Conservation (phyloP, 2,888 invertebrate species). For the Plemyria rubiginata region DNA sequence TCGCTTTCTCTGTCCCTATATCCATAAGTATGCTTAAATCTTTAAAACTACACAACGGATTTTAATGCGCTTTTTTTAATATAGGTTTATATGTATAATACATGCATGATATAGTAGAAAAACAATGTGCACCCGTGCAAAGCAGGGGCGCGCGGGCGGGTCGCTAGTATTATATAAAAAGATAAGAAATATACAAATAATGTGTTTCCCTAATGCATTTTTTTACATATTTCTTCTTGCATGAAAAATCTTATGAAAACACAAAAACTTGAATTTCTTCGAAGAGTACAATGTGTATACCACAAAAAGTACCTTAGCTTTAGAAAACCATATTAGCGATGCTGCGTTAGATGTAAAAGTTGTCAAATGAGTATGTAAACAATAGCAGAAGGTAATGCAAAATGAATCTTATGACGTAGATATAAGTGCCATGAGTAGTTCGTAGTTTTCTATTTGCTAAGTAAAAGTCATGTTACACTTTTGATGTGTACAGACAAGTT, state of each 20-base stretch:
- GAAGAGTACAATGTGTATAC: conserved; percentile 36
- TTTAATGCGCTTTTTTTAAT: too few species aligned
- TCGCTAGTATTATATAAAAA: too few species aligned
- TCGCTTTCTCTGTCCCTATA: too few species aligned
- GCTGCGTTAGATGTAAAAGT: conserved; percentile 67
- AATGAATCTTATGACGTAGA: conserved; percentile 44
- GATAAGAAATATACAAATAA: too few species aligned
- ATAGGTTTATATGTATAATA: too few species aligned
- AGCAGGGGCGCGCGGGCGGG: too few species aligned
- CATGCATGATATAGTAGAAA: too few species aligned
- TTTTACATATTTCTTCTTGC: too few species aligned
- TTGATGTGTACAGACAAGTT: conserved; percentile 21
- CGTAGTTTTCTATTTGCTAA: conserved; percentile 65
- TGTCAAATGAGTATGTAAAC: conserved; percentile 43
- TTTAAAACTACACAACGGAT: too few species aligned
- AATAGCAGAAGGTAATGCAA: conserved; percentile 24
- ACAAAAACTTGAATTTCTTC: conserved; percentile 25
- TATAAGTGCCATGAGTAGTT: conserved; percentile 38
- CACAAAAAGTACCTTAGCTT: conserved; percentile 45
- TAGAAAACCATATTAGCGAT: conserved; percentile 60
- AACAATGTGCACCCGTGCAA: too few species aligned
- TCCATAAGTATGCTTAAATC: too few species aligned
- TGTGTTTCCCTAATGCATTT: too few species aligned
- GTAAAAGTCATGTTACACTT: conserved; percentile 70
- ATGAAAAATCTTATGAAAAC: background rate